A percentile compares a stretch with the other conserved stretches of the same genome.
Conservation (phyloP, 2,888 invertebrate genomes). For the Phlogophora meticulosa region DNA sequence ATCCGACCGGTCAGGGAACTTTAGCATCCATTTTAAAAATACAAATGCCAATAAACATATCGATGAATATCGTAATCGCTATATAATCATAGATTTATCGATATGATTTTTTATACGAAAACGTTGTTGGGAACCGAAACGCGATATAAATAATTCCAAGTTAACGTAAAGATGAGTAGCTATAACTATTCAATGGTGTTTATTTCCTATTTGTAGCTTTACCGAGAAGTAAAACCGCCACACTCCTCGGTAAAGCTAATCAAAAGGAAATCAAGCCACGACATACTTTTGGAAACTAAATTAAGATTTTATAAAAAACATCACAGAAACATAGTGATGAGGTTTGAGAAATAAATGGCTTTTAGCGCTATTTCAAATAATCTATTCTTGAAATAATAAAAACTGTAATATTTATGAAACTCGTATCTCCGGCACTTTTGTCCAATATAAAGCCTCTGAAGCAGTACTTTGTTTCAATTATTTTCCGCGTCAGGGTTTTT, state of each 20-base stretch:
- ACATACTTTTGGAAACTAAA: background rate
- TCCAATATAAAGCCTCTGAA: constrained; percentile 22
- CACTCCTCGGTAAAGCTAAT: too few species aligned
- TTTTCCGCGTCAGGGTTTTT: constrained; percentile 27
- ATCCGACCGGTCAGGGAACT: background rate
- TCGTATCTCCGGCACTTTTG: background rate
- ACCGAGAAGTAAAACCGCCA: too few species aligned
- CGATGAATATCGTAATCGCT: constrained; percentile 9
- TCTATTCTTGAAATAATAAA: constrained; percentile 4
- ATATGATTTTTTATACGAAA: constrained; percentile 13
- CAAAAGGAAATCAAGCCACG: too few species aligned
- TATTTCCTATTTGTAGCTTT: background rate
- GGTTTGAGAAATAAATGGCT: background rate
- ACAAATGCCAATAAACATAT: background rate
- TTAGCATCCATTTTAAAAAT: background rate
- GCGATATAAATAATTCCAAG: constrained; percentile 13
- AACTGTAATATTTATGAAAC: background rate
- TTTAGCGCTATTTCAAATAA: background rate
- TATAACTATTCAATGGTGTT: background rate
- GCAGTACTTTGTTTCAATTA: constrained; percentile 43
- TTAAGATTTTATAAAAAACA: background rate
- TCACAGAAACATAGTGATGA: background rate
- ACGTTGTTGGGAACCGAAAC: constrained; percentile 11
- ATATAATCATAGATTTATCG: constrained; percentile 28
- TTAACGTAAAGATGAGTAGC: constrained; percentile 1